A percentile compares a stretch with the other conserved stretches of the same genome.
These are phyloP conservation scores for Apotomis betuletana DNA, from an alignment of 2,888 invertebrate species.

Conservation along the genomic window DNA sequence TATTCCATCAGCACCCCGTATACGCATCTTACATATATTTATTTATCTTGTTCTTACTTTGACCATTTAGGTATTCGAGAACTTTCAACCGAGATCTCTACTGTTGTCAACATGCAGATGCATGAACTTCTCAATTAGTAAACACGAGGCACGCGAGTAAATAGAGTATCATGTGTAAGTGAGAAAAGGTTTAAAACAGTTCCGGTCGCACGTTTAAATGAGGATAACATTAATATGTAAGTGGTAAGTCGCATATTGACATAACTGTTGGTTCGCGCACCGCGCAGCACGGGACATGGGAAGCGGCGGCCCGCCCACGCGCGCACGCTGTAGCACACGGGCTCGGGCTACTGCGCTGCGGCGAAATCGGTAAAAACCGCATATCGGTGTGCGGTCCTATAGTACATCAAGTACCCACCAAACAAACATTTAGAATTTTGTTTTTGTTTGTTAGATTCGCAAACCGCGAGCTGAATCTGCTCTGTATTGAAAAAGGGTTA, in stretches of 20 bases:
- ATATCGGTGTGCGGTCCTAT: no score
- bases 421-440: no score
- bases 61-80: conserved; percentile 7
- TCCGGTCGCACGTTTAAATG: conserved; percentile 44
- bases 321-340: conserved; percentile 11
- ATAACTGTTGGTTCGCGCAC: conserved; percentile 72
- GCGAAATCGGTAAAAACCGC: no score
- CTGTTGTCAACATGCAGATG: not conserved
- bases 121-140: not conserved
- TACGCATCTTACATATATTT: conserved; percentile 12
- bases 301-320: conserved; percentile 72
- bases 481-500: no score
- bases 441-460: no score
- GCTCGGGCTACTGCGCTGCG: no score
- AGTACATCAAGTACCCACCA: no score
- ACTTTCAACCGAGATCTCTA: conserved; percentile 4
- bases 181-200: conserved; percentile 5
- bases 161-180: not conserved
- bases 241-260: conserved; percentile 67
- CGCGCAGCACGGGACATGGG: conserved; percentile 69
- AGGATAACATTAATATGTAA: conserved; percentile 50
- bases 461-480: no score
- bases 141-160: not conserved
- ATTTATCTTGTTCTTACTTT: conserved; percentile 6
- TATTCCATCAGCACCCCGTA: conserved; percentile 1